Evolutionary conservation across 2,113 vertebrate genomes (phyloP).

Genomic region (Menidia beryllina): DNA sequence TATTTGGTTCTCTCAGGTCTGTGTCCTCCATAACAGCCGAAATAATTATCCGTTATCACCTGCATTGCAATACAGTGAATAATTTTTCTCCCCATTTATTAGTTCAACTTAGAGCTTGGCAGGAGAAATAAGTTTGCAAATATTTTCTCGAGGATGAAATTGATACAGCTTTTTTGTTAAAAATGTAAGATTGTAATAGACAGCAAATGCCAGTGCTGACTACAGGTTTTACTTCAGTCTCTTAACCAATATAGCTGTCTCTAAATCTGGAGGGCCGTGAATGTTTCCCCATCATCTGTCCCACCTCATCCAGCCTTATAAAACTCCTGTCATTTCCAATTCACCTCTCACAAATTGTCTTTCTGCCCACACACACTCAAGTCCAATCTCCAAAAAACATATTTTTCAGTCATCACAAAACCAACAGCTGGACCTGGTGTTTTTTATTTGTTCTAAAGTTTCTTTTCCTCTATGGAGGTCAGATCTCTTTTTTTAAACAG

Average conservation of each 20-base stretch:
- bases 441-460: no score
- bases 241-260: conserved; percentile 26
- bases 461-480: neutral
- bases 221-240: conserved; percentile 18
- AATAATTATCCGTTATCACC: conserved; percentile 41
- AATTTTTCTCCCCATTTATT: conserved; percentile 16
- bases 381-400: neutral
- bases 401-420: no score
- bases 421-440: no score
- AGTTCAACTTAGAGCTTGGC: conserved; percentile 15
- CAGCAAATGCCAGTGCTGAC: conserved; percentile 4
- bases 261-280: conserved; percentile 8
- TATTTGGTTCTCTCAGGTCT: conserved; percentile 16
- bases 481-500: neutral
- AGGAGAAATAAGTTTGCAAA: conserved; percentile 19
- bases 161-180: conserved; percentile 2
- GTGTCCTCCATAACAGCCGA: neutral
- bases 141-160: conserved; percentile 11
- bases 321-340: conserved; percentile 40
- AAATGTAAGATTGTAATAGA: conserved; percentile 20
- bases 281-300: conserved; percentile 20
- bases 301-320: conserved; percentile 31
- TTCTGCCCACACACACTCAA: conserved; percentile 13
- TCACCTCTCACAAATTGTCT: neutral
- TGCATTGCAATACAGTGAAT: conserved; percentile 1